A percentile compares a stretch with the other conserved stretches of the same genome.
These are phyloP conservation scores for Drosophila birchii DNA, from an alignment of 2,888 invertebrate genomes.

Conservation along the genomic window DNA sequence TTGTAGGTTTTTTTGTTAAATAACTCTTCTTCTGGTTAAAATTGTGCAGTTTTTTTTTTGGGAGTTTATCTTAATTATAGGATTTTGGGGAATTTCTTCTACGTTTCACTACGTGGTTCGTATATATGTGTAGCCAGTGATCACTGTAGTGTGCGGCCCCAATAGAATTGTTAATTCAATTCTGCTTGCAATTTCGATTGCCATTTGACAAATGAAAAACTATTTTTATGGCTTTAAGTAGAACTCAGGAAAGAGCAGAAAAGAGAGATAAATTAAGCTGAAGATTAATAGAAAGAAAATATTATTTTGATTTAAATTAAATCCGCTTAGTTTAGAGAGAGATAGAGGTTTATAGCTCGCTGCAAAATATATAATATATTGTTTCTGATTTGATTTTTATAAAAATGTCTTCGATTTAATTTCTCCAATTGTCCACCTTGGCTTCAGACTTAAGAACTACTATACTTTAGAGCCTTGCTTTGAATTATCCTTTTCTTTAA, in stretches of 20 bases:
- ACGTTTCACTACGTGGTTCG: conserved; percentile 48
- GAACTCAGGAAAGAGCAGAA: neutral
- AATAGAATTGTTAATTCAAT: conserved; percentile 2
- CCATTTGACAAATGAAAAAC: neutral
- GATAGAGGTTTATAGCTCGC: conserved; percentile 7
- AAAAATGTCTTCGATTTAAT: conserved; percentile 23
- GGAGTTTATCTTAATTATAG: conserved; percentile 54
- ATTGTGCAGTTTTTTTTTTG: conserved; percentile 67
- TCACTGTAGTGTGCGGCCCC: conserved; percentile 18
- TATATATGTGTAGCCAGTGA: conserved; percentile 44
- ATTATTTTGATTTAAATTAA: neutral
- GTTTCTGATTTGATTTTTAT: conserved; percentile 23
- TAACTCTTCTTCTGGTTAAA: conserved; percentile 55
- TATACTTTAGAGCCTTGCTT: conserved; percentile 20
- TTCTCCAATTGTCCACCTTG: conserved; percentile 29
- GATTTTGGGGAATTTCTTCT: conserved; percentile 32
- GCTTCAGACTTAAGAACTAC: conserved; percentile 60
- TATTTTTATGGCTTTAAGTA: neutral
- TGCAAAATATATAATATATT: conserved; percentile 50
- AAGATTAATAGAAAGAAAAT: neutral
- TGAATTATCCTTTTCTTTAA: conserved; percentile 13
- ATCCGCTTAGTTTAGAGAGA: conserved; percentile 7
- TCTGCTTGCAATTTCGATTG: neutral
- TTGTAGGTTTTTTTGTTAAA: conserved; percentile 50
- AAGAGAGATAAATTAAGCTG: neutral